Percentiles rank a stretch among this genome's conserved stretches.
phyloP scores from a whole-genome alignment of 2,113 vertebrate genomes.

The Zosterops borbonicus region DNA sequence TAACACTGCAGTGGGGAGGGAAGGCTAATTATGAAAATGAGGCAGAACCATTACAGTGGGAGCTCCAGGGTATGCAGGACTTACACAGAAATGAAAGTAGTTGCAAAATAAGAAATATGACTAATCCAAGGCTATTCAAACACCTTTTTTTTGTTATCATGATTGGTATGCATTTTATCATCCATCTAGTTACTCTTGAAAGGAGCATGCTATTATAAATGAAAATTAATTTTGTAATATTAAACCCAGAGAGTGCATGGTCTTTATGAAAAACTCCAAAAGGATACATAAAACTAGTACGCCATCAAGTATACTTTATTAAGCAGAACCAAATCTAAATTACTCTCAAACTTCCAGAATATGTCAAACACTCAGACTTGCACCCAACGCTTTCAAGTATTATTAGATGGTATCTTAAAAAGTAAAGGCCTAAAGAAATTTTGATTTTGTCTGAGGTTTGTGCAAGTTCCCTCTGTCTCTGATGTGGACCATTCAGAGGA shows the following conservation, averaged over 20 bases:
- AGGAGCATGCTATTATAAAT: neutral
- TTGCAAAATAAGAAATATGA: neutral
- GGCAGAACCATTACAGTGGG: neutral
- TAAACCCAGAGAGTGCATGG: neutral
- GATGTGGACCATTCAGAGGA: neutral
- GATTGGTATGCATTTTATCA: neutral
- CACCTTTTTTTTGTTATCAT: neutral
- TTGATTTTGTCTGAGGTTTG: neutral
- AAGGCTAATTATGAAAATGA: slow-evolving; percentile 14
- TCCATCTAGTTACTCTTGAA: neutral
- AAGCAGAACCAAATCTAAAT: neutral
- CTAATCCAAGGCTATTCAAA: neutral
- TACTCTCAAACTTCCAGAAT: neutral
- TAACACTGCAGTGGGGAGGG: neutral
- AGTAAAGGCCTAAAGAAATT: neutral
- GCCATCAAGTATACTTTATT: neutral
- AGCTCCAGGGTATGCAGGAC: neutral
- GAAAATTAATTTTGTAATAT: neutral
- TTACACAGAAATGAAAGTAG: neutral
- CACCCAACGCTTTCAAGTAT: neutral
- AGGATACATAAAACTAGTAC: neutral
- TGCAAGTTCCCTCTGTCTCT: neutral
- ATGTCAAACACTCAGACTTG: neutral
- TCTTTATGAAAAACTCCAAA: neutral
- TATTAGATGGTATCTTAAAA: neutral